These are phyloP conservation scores for Chironomus striatipennis DNA, from an alignment of 1,140 invertebrate species.

Conservation along the genomic window DNA sequence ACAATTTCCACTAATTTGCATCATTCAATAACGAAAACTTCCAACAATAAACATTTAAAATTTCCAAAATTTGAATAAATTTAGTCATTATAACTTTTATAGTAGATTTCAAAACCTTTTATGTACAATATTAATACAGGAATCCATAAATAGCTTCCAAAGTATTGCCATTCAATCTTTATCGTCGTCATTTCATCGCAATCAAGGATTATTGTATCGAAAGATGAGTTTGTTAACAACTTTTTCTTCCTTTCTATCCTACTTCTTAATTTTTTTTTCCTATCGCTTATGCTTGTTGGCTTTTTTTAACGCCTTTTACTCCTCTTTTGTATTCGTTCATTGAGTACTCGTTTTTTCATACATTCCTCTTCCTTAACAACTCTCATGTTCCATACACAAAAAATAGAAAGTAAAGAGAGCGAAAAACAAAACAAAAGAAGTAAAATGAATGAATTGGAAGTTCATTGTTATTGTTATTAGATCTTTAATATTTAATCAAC, in stretches of 20 bases:
- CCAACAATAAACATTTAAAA: no score
- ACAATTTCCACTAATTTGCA: no score
- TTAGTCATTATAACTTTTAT: no score
- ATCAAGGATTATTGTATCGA: constrained; percentile 22
- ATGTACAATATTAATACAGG: no score
- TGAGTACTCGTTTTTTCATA: neutral
- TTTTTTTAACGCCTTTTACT: neutral
- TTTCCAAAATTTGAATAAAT: no score
- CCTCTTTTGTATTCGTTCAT: neutral
- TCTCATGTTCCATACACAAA: no score
- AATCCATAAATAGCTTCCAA: no score
- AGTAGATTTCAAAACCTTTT: no score
- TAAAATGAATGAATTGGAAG: constrained; percentile 16
- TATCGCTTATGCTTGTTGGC: neutral
- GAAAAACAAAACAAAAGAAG: neutral
- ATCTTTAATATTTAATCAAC: constrained; percentile 22
- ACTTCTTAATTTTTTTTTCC: neutral
- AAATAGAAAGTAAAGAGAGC: neutral
- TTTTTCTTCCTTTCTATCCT: constrained; percentile 2
- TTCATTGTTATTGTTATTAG: constrained; percentile 20
- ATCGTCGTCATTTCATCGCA: constrained; percentile 16
- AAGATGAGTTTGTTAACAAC: constrained; percentile 21
- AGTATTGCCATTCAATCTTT: neutral
- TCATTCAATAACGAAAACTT: no score
- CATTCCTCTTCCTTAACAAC: no score